These are phyloP conservation scores for Alaudala cheleensis DNA, from an alignment of 2,113 vertebrate species.

Conservation along the genomic window DNA sequence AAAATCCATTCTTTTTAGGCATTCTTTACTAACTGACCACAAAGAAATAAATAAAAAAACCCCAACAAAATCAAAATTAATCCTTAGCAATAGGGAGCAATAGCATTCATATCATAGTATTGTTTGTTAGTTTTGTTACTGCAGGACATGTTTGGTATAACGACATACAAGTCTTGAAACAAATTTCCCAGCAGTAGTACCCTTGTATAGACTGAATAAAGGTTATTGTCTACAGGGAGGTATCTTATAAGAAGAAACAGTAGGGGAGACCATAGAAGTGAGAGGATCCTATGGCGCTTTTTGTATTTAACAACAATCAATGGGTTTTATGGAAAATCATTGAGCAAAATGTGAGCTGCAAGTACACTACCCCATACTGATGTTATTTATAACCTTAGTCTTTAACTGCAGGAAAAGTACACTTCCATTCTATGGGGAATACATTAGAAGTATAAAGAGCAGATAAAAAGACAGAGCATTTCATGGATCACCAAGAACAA, in stretches of 20 bases:
- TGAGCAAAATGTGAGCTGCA: constrained; percentile 84
- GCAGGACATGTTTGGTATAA: constrained; percentile 70
- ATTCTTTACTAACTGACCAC: constrained; percentile 29
- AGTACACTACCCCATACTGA: constrained; percentile 84
- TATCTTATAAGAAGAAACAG: constrained; percentile 88
- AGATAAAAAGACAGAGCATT: constrained; percentile 92
- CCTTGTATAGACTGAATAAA: constrained; percentile 87
- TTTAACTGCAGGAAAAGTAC: constrained; percentile 89
- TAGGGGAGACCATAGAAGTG: constrained; percentile 82
- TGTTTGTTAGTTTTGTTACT: constrained; percentile 65
- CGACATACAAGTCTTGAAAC: constrained; percentile 77
- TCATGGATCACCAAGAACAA: constrained; percentile 95
- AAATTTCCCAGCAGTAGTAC: constrained; percentile 83
- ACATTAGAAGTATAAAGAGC: constrained; percentile 95
- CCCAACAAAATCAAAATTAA: constrained; percentile 33
- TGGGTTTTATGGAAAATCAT: constrained; percentile 89
- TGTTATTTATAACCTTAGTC: constrained; percentile 92
- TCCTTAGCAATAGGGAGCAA: constrained; percentile 33
- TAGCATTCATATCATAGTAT: constrained; percentile 60
- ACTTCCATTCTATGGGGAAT: constrained; percentile 86
- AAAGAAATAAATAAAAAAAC: not conserved
- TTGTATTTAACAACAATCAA: constrained; percentile 89
- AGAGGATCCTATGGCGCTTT: constrained; percentile 85
- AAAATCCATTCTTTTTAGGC: constrained; percentile 19
- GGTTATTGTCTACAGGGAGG: constrained; percentile 87